Percentiles rank a stretch among this genome's conserved stretches.
phyloP scores from a whole-genome alignment of 1,140 invertebrate genomes.

The Leucophenga varia region DNA sequence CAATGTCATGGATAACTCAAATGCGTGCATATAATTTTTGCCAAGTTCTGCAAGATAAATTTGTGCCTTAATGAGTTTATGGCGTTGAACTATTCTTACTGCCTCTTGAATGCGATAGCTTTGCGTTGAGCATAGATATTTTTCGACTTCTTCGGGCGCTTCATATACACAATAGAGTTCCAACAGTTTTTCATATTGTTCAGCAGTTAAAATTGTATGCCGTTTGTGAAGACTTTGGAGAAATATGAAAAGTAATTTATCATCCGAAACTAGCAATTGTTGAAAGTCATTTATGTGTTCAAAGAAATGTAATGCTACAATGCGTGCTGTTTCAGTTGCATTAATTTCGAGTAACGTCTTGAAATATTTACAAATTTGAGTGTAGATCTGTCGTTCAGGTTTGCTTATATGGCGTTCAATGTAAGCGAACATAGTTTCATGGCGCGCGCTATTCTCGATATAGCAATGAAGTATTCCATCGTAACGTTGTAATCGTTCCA shows the following conservation, averaged over 20 bases:
- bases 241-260: conserved; percentile 62
- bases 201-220: conserved; percentile 58
- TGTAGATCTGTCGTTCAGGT: conserved; percentile 53
- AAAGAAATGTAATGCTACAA: conserved; percentile 59
- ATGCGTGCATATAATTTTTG: conserved; percentile 57
- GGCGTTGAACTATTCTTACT: conserved; percentile 53
- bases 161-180: conserved; percentile 69
- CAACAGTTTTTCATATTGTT: conserved; percentile 65
- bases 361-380: conserved; percentile 58
- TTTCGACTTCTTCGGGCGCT: conserved; percentile 34
- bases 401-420: conserved; percentile 68
- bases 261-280: conserved; percentile 52
- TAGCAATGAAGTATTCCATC: conserved; percentile 58
- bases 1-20: conserved; percentile 56
- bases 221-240: conserved; percentile 65
- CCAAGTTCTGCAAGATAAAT: conserved; percentile 58
- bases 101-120: conserved; percentile 52
- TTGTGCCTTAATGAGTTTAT: conserved; percentile 51
- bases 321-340: conserved; percentile 58
- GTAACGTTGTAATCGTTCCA: conserved; percentile 56
- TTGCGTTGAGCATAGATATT: conserved; percentile 36
- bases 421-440: conserved; percentile 74
- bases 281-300: conserved; percentile 52
- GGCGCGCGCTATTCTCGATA: conserved; percentile 60
- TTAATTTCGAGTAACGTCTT: conserved; percentile 53